Conservation (phyloP, 1,140 invertebrate species). For the Druon quercuslanigerum region DNA sequence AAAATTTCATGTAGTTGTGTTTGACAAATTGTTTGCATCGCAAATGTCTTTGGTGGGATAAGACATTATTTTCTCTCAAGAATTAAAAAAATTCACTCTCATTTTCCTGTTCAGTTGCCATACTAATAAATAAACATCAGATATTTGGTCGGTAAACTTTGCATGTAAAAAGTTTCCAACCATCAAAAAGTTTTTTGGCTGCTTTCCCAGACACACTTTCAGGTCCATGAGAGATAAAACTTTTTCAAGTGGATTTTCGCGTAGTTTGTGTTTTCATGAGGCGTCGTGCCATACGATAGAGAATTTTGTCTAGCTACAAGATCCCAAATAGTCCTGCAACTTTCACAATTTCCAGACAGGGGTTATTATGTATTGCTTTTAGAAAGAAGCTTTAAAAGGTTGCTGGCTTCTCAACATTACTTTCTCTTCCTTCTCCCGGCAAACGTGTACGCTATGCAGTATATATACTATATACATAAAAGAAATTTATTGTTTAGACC, state of each 20-base stretch:
- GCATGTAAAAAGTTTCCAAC: neutral
- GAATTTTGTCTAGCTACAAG: neutral
- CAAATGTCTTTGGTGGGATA: too few species aligned
- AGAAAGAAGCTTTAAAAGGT: neutral
- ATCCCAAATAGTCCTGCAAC: neutral
- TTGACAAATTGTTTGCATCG: too few species aligned
- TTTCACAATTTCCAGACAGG: slow-evolving; percentile 1
- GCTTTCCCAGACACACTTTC: neutral
- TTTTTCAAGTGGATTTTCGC: slow-evolving; percentile 9
- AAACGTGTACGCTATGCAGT: too few species aligned
- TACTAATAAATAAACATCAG: neutral
- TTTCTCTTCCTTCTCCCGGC: too few species aligned
- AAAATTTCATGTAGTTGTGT: too few species aligned
- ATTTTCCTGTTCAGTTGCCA: too few species aligned
- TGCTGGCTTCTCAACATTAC: neutral
- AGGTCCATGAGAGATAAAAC: neutral
- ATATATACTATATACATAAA: too few species aligned
- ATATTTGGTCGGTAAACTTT: neutral
- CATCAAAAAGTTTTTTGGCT: neutral
- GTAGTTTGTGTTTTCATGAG: slow-evolving; percentile 11
- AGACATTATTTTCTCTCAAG: too few species aligned
- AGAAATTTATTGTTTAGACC: too few species aligned
- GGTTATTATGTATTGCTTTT: neutral
- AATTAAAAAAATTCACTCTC: too few species aligned
- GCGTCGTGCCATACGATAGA: neutral